phyloP scores from a whole-genome alignment of 2,797 vertebrate species.

The Steatocranus sp. region DNA sequence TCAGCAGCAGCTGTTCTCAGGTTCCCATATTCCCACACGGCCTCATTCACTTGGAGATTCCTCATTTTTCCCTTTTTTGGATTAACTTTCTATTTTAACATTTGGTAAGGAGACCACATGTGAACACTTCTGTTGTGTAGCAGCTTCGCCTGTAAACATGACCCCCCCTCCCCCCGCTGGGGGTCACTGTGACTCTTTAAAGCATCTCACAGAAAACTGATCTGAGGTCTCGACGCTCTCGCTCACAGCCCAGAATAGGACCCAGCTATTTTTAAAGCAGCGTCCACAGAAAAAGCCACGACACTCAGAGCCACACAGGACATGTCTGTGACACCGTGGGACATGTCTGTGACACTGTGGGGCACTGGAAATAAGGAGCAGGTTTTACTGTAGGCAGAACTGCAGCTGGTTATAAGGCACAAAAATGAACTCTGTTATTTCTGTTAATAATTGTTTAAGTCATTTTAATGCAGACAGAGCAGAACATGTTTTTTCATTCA shows the following conservation, averaged over 20 bases:
- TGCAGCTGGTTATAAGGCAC: not conserved
- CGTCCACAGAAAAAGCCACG: rapidly evolving
- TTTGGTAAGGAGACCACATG: not conserved
- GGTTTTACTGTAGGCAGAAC: not conserved
- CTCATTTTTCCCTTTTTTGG: not conserved
- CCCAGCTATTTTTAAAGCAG: not conserved
- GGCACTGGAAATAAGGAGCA: not conserved
- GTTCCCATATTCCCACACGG: not conserved
- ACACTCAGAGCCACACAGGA: not conserved
- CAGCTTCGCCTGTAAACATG: not conserved
- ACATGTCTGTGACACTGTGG: too few relatives aligned
- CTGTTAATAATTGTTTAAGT: not conserved
- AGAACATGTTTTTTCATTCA: not conserved
- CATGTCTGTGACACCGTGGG: too few relatives aligned
- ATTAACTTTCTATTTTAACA: not conserved
- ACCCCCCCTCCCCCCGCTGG: too few relatives aligned
- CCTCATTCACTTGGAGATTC: rapidly evolving
- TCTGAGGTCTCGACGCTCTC: not conserved
- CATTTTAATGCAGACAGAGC: not conserved
- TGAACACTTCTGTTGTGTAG: not conserved
- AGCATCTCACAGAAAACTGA: not conserved
- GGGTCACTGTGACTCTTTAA: not conserved
- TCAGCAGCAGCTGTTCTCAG: not conserved
- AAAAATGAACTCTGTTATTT: not conserved
- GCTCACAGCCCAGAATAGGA: not conserved